These are phyloP conservation scores for Sebastes oblongus DNA, from an alignment of 2,797 vertebrate species.

Conservation along the genomic window DNA sequence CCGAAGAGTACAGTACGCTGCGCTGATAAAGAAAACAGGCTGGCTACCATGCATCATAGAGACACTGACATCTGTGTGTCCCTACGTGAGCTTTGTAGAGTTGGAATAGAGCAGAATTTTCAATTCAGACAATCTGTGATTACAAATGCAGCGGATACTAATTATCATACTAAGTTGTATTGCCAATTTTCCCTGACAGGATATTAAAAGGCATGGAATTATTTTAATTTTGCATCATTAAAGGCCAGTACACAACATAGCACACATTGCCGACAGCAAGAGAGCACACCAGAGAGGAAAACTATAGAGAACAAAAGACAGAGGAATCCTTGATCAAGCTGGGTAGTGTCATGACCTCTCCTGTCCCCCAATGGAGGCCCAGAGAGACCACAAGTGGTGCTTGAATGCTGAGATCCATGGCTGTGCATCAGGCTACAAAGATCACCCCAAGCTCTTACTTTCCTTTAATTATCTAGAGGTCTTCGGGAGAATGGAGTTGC, in stretches of 20 bases:
- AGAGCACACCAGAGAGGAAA: constrained; percentile 13
- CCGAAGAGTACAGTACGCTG: constrained; percentile 62
- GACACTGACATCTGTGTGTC: constrained; percentile 59
- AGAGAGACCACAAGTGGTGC: constrained; percentile 57
- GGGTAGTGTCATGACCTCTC: constrained; percentile 45
- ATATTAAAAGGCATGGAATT: constrained; percentile 24
- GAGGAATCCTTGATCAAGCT: constrained; percentile 54
- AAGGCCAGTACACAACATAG: constrained; percentile 20
- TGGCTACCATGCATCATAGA: constrained; percentile 61
- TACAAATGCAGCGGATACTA: constrained; percentile 46
- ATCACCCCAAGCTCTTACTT: constrained; percentile 31
- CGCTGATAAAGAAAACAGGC: constrained; percentile 68
- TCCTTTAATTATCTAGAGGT: constrained; percentile 63
- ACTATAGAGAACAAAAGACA: constrained; percentile 40
- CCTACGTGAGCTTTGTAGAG: constrained; percentile 31
- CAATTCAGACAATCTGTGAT: constrained; percentile 38
- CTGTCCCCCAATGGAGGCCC: constrained; percentile 17
- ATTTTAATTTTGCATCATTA: constrained; percentile 34
- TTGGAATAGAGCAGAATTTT: constrained; percentile 11
- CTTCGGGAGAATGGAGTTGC: constrained; percentile 18
- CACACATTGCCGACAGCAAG: constrained; percentile 14
- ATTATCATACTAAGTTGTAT: constrained; percentile 45
- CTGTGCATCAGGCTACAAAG: constrained; percentile 55
- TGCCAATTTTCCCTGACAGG: constrained; percentile 31
- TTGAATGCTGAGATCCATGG: constrained; percentile 49